Evolutionary conservation across 2,113 vertebrate genomes (phyloP).

Genomic region (Alouatta palliata): DNA sequence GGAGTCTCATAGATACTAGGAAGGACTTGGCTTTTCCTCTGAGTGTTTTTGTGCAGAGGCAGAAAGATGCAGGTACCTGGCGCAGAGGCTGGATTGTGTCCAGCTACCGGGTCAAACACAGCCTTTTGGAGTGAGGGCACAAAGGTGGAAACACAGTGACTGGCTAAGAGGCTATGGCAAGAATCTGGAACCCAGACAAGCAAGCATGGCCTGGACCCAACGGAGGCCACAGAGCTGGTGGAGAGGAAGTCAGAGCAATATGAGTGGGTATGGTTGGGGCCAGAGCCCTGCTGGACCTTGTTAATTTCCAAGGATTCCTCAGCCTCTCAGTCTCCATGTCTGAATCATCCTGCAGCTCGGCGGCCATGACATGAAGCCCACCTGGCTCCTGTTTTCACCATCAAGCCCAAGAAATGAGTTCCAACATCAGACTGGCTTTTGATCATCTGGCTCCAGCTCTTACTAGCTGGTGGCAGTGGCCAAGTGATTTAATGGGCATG

Average conservation of each 20-base stretch:
- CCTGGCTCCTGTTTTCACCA: not conserved
- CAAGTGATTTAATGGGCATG: not conserved
- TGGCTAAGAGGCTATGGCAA: not conserved
- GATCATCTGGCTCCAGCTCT: not conserved
- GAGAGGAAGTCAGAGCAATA: not conserved
- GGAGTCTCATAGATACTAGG: too few species aligned
- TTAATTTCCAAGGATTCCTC: too few species aligned
- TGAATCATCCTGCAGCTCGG: not conserved
- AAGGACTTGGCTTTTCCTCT: not conserved
- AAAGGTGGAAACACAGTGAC: not conserved
- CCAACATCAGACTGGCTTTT: not conserved
- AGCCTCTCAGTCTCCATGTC: not conserved
- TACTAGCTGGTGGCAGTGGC: not conserved
- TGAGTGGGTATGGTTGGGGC: not conserved
- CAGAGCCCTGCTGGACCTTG: not conserved
- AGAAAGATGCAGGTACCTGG: not conserved
- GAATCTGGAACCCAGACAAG: not conserved
- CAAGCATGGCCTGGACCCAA: not conserved
- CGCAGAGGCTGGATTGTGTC: not conserved
- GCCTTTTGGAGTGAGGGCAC: not conserved
- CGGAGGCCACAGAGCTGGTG: rapidly evolving
- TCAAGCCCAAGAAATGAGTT: not conserved
- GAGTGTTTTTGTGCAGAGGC: not conserved
- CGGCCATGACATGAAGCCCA: not conserved
- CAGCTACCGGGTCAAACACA: not conserved